Base-by-base conservation (phyloP, 2,888 invertebrate species). In the Marronus borbonicus region DNA sequence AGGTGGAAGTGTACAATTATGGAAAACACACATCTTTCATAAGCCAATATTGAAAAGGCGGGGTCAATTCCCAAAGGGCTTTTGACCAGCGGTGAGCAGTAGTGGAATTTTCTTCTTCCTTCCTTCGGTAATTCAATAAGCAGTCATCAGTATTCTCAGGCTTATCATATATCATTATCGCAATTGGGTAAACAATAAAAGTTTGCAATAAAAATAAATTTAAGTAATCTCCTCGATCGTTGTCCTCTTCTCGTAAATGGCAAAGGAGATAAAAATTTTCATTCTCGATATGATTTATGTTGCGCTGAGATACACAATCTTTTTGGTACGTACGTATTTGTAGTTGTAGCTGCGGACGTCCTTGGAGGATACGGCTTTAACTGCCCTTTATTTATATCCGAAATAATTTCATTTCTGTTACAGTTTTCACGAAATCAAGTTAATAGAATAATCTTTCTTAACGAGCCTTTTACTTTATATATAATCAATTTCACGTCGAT, bases 51-150 rank as follows among this genome's bases (percentile, higher is more conserved):
- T 83, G 84, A 82, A 83, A 82, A 82, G 82, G 81, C 81, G 81
- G 81, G 81, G 83, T 82, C 81, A 80, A 77, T 80, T 84, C 84
- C 81, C 84, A 76, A 52, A 80, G 83, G 84, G 79, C 80, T 81
- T 80, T 81, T 84, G 85, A 84, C 85, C 86, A 85, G 82, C 85
- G 86, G 87, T 87, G 87, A 87, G 85, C 86, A 84, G 86, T 3
- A 50, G 14, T n/a, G 5, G n/a, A n/a, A n/a, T 17, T 20, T n/a
- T 55, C 55, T 20, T 55, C 17, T 86, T 86, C 86, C 87, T 86
- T 86, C 84, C 83, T 72, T 83, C 83, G 86, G 82, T 88, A 88
- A 88, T 88, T 87, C 86, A 86, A 88, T 88, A 87, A 88, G 81
- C 79, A 83, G 82, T 84, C 84, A 85, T 85, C 84, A 83, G 85